A percentile compares a stretch with the other conserved stretches of the same genome.
These are phyloP conservation scores for Physocephala rufipes DNA, from an alignment of 2,888 invertebrate genomes.

Conservation along the genomic window DNA sequence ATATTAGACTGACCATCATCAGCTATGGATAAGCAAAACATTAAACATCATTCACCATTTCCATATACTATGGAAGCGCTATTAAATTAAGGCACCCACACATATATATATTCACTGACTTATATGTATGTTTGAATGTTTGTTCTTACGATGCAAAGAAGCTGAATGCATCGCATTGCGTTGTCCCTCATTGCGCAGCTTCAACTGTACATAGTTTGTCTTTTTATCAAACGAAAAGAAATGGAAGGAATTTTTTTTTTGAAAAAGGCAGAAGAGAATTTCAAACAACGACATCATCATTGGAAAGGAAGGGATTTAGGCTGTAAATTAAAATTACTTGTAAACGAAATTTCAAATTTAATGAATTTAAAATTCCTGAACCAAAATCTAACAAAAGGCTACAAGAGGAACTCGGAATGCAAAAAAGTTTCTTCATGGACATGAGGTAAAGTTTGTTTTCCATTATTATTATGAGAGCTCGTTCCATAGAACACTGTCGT, in stretches of 20 bases:
- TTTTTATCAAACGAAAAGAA: slow-evolving; percentile 35
- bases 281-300: slow-evolving; percentile 41
- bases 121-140: slow-evolving; percentile 1
- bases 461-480: too few species aligned
- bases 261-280: too few species aligned
- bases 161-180: not conserved
- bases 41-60: slow-evolving; percentile 66
- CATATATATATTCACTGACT: not conserved
- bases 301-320: too few species aligned
- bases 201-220: slow-evolving; percentile 42
- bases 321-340: too few species aligned
- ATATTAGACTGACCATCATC: slow-evolving; percentile 76
- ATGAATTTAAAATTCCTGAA: too few species aligned
- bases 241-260: slow-evolving; percentile 13
- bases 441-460: too few species aligned
- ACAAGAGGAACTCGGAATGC: too few species aligned
- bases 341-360: too few species aligned
- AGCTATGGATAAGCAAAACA: slow-evolving; percentile 49
- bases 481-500: too few species aligned
- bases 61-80: slow-evolving; percentile 75
- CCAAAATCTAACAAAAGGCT: too few species aligned
- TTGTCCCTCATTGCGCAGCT: slow-evolving; percentile 7
- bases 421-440: too few species aligned
- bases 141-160: not conserved
- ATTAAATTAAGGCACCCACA: slow-evolving; percentile 66